Evolutionary conservation across 1,140 invertebrate genomes (phyloP).

Genomic region (Phymastichus coffea): DNA sequence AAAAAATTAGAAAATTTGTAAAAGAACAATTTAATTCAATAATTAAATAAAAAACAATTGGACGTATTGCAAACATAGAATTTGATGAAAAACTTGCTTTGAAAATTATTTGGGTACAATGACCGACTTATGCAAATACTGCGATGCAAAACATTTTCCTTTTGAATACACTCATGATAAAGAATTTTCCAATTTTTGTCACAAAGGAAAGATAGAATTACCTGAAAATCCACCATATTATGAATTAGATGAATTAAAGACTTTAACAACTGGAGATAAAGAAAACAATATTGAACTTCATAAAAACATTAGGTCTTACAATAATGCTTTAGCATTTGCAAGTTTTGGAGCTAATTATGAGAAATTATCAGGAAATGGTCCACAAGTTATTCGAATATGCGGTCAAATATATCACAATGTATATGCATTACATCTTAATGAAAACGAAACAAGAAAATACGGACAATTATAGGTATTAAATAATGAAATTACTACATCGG

Average conservation of each 20-base stretch:
- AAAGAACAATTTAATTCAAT: too few species aligned
- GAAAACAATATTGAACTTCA: slow-evolving; percentile 6
- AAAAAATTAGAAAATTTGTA: too few species aligned
- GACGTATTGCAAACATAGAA: too few species aligned
- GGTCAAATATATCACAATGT: neutral
- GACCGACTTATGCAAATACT: too few species aligned
- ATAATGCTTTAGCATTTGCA: slow-evolving; percentile 13
- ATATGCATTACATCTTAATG: neutral
- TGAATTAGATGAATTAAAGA: neutral
- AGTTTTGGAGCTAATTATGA: slow-evolving; percentile 12
- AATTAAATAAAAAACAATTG: too few species aligned
- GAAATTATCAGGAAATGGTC: neutral
- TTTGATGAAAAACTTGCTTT: too few species aligned
- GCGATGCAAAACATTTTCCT: too few species aligned
- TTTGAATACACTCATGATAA: slow-evolving; percentile 5
- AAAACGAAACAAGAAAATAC: neutral
- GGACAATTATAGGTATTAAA: neutral
- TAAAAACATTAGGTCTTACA: slow-evolving; percentile 14
- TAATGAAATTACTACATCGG: neutral
- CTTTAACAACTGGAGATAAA: neutral
- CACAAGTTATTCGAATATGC: neutral
- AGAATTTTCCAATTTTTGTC: slow-evolving; percentile 19
- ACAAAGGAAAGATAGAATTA: slow-evolving; percentile 3
- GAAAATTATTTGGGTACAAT: too few species aligned
- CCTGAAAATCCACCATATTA: neutral